Percentiles rank a stretch among this genome's conserved stretches.
These are phyloP conservation scores for Rhynchophorus ferrugineus DNA, from an alignment of 1,140 invertebrate species.

Conservation along the genomic window DNA sequence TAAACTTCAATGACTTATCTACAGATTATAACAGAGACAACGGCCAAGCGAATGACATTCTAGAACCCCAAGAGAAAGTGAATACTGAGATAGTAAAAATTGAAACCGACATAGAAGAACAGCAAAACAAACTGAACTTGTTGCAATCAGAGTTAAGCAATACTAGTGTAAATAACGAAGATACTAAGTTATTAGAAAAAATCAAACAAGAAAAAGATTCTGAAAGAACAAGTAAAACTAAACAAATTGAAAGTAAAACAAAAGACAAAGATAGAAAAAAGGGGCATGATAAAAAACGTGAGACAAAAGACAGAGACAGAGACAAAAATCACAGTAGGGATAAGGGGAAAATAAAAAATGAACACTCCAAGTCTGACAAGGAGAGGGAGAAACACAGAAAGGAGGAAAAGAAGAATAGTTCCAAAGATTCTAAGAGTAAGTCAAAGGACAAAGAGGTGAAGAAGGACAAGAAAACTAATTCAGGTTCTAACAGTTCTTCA, in stretches of 20 bases:
- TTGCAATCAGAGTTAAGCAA: conserved; percentile 6
- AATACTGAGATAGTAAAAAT: conserved; percentile 4
- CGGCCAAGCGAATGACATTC: conserved; percentile 28
- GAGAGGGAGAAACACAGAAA: conserved; percentile 18
- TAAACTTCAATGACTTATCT: conserved; percentile 39
- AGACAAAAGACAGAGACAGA: not conserved
- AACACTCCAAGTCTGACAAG: conserved; percentile 7
- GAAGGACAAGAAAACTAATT: conserved; percentile 17
- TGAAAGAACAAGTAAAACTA: conserved; percentile 4
- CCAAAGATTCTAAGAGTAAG: not conserved
- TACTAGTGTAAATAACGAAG: conserved; percentile 3
- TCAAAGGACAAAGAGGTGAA: conserved; percentile 13
- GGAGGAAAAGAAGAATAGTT: conserved; percentile 26
- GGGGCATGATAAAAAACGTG: conserved; percentile 7
- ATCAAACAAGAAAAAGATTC: not conserved
- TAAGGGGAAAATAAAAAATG: conserved; percentile 20
- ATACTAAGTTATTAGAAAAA: conserved; percentile 12
- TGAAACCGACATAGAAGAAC: conserved; percentile 8
- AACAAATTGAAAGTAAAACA: too few relatives aligned
- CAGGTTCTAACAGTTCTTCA: not conserved
- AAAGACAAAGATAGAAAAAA: conserved; percentile 1
- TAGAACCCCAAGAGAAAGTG: conserved; percentile 2
- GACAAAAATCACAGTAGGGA: conserved; percentile 16
- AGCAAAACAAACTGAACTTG: conserved; percentile 4
- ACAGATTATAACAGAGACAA: conserved; percentile 42